Base-by-base conservation (phyloP, 2,888 invertebrate species). In the Ormyrus pomaceus region DNA sequence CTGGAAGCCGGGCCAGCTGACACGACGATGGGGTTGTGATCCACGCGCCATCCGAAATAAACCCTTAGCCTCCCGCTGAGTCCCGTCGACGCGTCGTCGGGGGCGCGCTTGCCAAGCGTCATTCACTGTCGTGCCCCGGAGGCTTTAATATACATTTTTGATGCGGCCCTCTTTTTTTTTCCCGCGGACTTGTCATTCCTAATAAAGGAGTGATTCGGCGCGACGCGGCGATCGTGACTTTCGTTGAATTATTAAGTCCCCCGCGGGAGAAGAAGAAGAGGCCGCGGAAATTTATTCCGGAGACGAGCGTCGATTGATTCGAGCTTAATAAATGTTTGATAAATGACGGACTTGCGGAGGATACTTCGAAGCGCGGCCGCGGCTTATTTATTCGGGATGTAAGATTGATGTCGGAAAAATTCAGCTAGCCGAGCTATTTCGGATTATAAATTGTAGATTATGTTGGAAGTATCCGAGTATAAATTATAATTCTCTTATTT, bases 31-130 rank as follows among this genome's bases (percentile, higher is more conserved):
- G 45, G 50, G 55, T 71, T 64, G 56, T 58, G 34, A 53, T 19
- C 1, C 13, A 0, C 13, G 34, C 4, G 34, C 59, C 59, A 10
- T 10, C 51, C 56, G 11, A 73, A 79, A 74, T 69, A 69, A 69
- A 53, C 58, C 71, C 51, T 59, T 56, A 61, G 62, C 19, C 62
- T 74, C 79, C 69, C 48, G 79, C 74, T 69, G 69, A 69, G 11
- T 11, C 59, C 13, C 11, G 66, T 51, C 61, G 55, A 48, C 45
- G n/a, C 11, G 11, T 8, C 53, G n/a, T n/a, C n/a, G n/a, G 46
- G 46, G 46, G 46, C 1, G 46, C 1, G 6, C 6, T 8, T 7
- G 10, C 1, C 6, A 46, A 13, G 46, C 64, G 70, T 77, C 70
- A 66, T 71, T 71, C 72, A 66, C 53, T 34, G 56, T 53, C 77